Base-by-base conservation (phyloP, 2,113 vertebrate species). In the Triplophysa rosa region DNA sequence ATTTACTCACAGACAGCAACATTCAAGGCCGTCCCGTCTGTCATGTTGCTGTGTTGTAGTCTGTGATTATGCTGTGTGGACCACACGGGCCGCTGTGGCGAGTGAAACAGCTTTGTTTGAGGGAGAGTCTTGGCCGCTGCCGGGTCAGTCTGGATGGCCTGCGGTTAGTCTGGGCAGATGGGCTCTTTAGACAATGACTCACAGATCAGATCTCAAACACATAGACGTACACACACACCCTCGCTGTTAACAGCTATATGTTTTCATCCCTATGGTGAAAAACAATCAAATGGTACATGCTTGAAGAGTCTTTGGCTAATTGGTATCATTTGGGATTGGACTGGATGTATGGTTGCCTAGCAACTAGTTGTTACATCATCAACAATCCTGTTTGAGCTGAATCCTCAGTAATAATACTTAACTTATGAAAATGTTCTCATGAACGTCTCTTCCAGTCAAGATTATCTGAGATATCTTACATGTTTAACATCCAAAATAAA, bases 111-210 rank as follows among this genome's bases (percentile, higher is more conserved):
- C 78, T 79, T 79, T 79, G 67, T 71, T 54, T 72, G 26, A 79
- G 67, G 58, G 8, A 47, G 29, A 11, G 19, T 11, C 4, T 17
- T 17, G 42, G 67, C 56, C 6, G 24, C 66, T 69, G 77, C 42
- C 5, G 58, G 77, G 61, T 52, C n/a, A 63, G n/a, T 24, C 26
- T 63, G 78, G 59, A 65, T 45, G 59, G 71, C 58, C 12, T 80
- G 68, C 71, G 78, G 78, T 80, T 68, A 72, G 78, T 21, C 8
- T 67, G 40, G 67, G 68, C 78, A 79, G 67, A 79, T 71, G 78
- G 42, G 56, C 58, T 70, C 58, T 45, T 64, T 26, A 77, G 59
- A 76, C 56, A 68, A n/a, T 61, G 64, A 75, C 79, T 62, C 52
- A 67, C 17, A 73, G 24, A 1, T 56, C 62, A 77, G 49, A 19